Base-by-base conservation (phyloP, 1,140 invertebrate species). In the Gonioctena quinquepunctata region DNA sequence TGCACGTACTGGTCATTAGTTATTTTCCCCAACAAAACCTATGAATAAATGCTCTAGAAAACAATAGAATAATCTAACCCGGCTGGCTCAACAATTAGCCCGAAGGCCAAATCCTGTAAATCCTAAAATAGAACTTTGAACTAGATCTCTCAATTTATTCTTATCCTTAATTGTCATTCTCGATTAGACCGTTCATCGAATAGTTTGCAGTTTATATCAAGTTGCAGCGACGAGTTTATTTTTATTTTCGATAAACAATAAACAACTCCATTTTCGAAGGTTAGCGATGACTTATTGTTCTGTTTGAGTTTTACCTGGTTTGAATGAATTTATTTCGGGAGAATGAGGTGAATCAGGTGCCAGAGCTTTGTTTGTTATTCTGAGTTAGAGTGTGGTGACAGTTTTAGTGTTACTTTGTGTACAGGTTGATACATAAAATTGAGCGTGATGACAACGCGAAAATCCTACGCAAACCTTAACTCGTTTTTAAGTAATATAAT, bases 121-220 rank as follows among this genome's bases (percentile, higher is more conserved):
- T 26, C 25, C 25, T 8, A 16, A 59, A 59, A 59, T 59, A 59
- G 25, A 22, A 16, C 16, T n/a, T 59, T 23, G 56, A 26, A 25
- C 25, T 25, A 59, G 56, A 59, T 59, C 21, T 42, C 23, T 26
- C 23, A 26, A 59, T 28, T n/a, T 69, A 69, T 57, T 69, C 60
- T 68, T 64, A 56, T 64, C 68, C 59, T 69, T 69, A 69, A 69
- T 69, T 57, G 63, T 63, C 50, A 63, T 63, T 63, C 61, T 13
- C 42, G 6, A 23, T 13, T 19, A 8, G 19, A 22, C 28, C 18
- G 61, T 48, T 42, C 61, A 33, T 19, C 28, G 33, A 42, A 27
- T 42, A 63, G 56, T 59, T 59, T 16, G 23, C 23, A 18, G 33
- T 42, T 42, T 42, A 42, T 42, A 13, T 42, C 23, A 18, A 21